Conservation (phyloP, 2,113 vertebrate species). For the Phaethornis superciliosus region DNA sequence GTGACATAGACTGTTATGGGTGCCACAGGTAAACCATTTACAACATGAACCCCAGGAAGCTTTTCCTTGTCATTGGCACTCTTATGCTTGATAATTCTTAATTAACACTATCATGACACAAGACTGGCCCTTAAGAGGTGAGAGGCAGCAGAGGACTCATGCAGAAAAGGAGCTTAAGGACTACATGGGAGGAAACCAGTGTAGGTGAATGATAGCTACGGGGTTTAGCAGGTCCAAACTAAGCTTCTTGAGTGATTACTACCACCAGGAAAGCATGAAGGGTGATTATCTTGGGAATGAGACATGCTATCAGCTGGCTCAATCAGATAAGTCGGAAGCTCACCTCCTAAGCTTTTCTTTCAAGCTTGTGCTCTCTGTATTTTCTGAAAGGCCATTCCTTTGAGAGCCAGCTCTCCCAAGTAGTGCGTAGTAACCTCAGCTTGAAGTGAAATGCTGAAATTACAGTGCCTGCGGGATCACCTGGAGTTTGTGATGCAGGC, state of each 20-base stretch:
- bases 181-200: not conserved
- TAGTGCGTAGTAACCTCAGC: not conserved
- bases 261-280: not conserved
- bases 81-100: not conserved
- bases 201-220: not conserved
- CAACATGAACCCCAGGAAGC: not conserved
- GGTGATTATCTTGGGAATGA: constrained; percentile 4
- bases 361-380: not conserved
- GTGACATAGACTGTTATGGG: not conserved
- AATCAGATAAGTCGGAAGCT: constrained; percentile 18
- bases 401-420: not conserved
- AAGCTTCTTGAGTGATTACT: constrained; percentile 9
- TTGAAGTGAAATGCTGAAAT: not conserved
- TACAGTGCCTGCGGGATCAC: fast-evolving
- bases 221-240: not conserved
- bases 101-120: not conserved
- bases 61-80: not conserved
- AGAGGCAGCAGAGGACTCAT: not conserved
- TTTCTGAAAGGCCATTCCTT: not conserved
- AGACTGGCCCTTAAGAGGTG: not conserved
- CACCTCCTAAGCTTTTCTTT: not conserved
- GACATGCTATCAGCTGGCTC: not conserved
- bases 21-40: not conserved
- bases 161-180: not conserved
- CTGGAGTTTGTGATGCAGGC: not conserved